Percentiles rank a stretch among this genome's conserved stretches.
These are phyloP conservation scores for Erythrolamprus reginae DNA, from an alignment of 2,113 vertebrate species.

Conservation along the genomic window DNA sequence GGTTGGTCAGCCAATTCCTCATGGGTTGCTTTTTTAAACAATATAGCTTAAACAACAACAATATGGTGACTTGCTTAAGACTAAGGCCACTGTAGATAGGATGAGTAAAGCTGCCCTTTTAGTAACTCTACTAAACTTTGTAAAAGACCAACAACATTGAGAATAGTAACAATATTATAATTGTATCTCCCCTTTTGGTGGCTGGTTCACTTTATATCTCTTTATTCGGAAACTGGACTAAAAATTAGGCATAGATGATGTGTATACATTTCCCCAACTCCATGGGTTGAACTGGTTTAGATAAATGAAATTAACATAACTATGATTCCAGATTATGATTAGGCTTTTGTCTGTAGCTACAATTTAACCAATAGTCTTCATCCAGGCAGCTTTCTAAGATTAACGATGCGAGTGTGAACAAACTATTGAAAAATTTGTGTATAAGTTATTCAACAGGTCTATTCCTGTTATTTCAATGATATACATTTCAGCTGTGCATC, in stretches of 20 bases:
- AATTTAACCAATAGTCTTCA: background rate
- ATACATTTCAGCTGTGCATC: background rate
- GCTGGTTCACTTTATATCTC: background rate
- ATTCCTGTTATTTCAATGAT: background rate
- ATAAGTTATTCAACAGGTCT: background rate
- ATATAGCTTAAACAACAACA: background rate
- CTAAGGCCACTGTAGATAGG: background rate
- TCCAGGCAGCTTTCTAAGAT: background rate
- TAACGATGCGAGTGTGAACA: background rate
- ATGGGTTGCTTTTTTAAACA: background rate
- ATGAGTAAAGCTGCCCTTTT: background rate
- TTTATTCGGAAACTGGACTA: background rate
- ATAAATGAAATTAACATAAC: background rate
- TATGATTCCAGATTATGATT: background rate
- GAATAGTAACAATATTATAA: background rate
- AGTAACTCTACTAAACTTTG: background rate
- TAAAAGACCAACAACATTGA: background rate
- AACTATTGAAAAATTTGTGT: background rate
- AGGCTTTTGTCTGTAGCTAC: background rate
- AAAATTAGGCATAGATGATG: background rate
- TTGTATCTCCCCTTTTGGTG: background rate
- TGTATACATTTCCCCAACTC: background rate
- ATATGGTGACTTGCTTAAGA: background rate
- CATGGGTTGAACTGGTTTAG: background rate
- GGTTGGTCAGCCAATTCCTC: background rate